Evolutionary conservation across 2,888 invertebrate species (phyloP), one percentile per base, ranked within the genome.

Genomic region (Apamea sordens): DNA sequence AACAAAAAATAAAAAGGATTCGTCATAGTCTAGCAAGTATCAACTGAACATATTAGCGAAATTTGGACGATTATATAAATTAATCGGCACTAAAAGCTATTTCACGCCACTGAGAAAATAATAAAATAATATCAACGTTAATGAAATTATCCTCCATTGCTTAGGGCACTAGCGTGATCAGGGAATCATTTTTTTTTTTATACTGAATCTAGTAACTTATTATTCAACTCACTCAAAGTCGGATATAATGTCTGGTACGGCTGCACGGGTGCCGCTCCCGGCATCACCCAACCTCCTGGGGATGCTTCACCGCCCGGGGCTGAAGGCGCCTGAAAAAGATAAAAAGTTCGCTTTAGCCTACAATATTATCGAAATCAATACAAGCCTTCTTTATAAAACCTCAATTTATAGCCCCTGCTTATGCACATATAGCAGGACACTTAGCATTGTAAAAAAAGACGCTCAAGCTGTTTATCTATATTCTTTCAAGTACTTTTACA

Each of bases 211-310:
- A 64, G 32, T 32, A 50, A 44, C 15, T 15, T 50, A 47, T 32
- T 36, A 13, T 73, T 80, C 61, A 83, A 94, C 96, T 95, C 89
- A 97, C 96, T 90, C n/a, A 97, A 93, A 28, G 96, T 93, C 18
- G 96, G 96, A 76, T 96, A 96, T 13, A 97, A 89, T 0, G 94
- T 85, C 81, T 96, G 96, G 87, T 90, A 94, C 0, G 96, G 95
- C 59, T 94, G 94, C 3, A 91, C 91, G 0, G 95, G 94, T 5
- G 89, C 89, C 0, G 92, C 80, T 13, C 94, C 94, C 0, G 96
- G 96, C 77, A 92, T 80, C 65, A 93, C 92, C 96, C 96, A 96
- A 0, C 96, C 96, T 4, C 95, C 96, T 0, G 94, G 90, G 2
- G 86, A 84, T 0, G 87, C 79, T 3, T 94, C 95, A 0, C 92